Evolutionary conservation across 2,888 invertebrate species (phyloP).

Genomic region (Cantharis rufa): DNA sequence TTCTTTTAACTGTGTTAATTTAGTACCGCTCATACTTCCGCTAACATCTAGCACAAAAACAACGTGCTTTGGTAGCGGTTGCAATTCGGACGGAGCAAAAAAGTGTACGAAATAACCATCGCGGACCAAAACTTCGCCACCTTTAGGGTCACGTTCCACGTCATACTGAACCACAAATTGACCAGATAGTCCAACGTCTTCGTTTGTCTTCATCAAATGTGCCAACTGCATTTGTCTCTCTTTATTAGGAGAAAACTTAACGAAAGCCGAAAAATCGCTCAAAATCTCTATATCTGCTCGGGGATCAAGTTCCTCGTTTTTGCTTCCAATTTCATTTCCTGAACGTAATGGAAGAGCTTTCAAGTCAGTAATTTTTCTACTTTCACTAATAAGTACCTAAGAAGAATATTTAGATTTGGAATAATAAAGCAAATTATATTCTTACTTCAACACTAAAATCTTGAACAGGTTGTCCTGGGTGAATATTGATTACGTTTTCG

Average conservation of each 20-base stretch:
- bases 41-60: constrained; percentile 77
- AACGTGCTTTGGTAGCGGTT: constrained; percentile 67
- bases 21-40: constrained; percentile 73
- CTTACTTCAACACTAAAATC: constrained; percentile 62
- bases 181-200: constrained; percentile 61
- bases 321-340: constrained; percentile 65
- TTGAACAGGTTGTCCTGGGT: constrained; percentile 68
- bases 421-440: constrained; percentile 12
- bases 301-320: constrained; percentile 56
- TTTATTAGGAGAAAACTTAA: constrained; percentile 64
- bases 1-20: constrained; percentile 68
- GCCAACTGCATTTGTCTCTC: constrained; percentile 63
- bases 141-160: constrained; percentile 62
- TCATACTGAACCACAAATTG: constrained; percentile 75
- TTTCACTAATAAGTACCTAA: constrained; percentile 67
- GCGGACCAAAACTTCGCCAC: constrained; percentile 66
- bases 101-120: constrained; percentile 79
- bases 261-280: constrained; percentile 43
- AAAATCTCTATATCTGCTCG: constrained; percentile 43
- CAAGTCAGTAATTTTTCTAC: constrained; percentile 63
- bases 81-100: constrained; percentile 67
- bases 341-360: constrained; percentile 67
- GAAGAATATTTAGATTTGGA: not conserved
- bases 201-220: constrained; percentile 47
- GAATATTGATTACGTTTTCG: constrained; percentile 70